phyloP scores from a whole-genome alignment of 2,113 vertebrate genomes.

The Ondatra zibethicus region DNA sequence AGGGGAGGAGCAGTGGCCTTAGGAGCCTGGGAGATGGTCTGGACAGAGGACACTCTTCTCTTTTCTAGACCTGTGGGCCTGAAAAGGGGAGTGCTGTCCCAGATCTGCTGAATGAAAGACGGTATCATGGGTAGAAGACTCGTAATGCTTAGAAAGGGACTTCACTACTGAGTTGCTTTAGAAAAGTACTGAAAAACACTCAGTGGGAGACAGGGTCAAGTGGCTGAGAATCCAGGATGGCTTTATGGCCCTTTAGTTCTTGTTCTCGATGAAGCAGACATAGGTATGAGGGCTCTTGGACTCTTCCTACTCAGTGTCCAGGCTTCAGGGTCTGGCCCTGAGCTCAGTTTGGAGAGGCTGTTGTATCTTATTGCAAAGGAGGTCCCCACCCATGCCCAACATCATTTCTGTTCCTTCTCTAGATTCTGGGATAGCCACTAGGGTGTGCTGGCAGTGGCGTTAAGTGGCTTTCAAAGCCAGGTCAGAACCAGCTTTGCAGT shows the following conservation, averaged over 20 bases:
- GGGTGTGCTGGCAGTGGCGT: background rate
- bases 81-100: no score
- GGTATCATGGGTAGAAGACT: no score
- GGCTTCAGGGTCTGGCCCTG: background rate
- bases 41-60: background rate
- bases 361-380: background rate
- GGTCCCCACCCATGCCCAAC: no score
- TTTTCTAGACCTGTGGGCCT: background rate
- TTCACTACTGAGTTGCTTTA: background rate
- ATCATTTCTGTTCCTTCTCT: background rate
- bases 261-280: background rate
- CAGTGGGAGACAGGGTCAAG: background rate
- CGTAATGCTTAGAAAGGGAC: background rate
- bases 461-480: background rate
- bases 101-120: background rate
- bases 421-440: background rate
- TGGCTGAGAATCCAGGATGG: background rate
- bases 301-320: background rate
- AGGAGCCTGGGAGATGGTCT: background rate
- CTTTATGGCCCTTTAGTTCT: background rate
- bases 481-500: background rate
- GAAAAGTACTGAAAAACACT: background rate
- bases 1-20: background rate
- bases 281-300: background rate
- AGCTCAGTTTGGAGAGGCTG: background rate